Base-by-base conservation (phyloP, 2,113 vertebrate species). In the Psittacula cyanocephala region DNA sequence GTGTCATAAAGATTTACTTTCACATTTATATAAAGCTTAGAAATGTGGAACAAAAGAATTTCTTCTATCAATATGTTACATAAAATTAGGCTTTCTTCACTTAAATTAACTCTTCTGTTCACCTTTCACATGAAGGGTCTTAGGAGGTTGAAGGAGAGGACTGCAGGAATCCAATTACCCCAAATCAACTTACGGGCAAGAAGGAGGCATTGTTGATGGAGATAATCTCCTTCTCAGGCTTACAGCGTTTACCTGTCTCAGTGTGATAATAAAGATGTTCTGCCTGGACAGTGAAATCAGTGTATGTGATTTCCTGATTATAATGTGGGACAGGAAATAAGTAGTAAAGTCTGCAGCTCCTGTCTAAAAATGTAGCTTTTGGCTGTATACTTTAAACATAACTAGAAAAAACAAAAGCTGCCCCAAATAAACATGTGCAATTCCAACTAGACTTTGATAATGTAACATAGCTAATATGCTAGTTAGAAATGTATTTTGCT, bases 151-250 rank as follows among this genome's bases (percentile, higher is more conserved):
- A 71, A 88, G 74, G 55, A 81, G 43, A 77, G 23, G 55, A 41
- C 78, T 74, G 24, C 35, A 81, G 76, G 91, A 94, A 90, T 93
- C 60, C 70, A 83, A 47, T 93, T 88, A 92, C 84, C 82, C 92
- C 84, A 95, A 71, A 93, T n/a, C 65, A 91, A 59, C 65, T 93
- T 72, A 25, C 2, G 89, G 86, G 59, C 47, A 50, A 59, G 84
- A 12, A 83, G 43, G 25, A 76, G 59, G 10, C 67, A 63, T 23
- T 65, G 82, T 81, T 92, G 77, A 39, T 39, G 53, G 63, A 62
- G n/a, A 63, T 90, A 72, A 96, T 55, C 35, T 94, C 23, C 50
- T 88, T 44, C 68, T 47, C 27, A 50, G 86, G 88, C 53, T 94
- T 41, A 28, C 16, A 79, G 27, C 9, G 0, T 17, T 39, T 69